Evolutionary conservation across 2,113 vertebrate genomes (phyloP).

Genomic region (Cinclus mexicanus): DNA sequence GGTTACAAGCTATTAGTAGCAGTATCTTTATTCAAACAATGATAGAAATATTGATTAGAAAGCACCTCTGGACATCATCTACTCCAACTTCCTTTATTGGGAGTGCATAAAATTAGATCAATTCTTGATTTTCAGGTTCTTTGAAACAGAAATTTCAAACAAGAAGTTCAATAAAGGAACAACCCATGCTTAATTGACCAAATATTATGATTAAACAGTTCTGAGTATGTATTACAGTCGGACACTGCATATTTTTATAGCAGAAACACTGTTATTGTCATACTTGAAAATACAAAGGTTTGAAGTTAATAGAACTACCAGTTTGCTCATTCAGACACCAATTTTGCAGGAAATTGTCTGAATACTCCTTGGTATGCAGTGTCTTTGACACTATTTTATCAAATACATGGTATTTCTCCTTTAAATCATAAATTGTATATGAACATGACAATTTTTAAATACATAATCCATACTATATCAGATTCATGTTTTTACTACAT

Average conservation of each 20-base stretch:
- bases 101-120: neutral
- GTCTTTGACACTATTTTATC: neutral
- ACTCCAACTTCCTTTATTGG: neutral
- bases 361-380: neutral
- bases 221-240: neutral
- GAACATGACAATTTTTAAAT: neutral
- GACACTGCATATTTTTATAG: neutral
- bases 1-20: neutral
- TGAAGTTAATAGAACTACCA: neutral
- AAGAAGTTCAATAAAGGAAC: neutral
- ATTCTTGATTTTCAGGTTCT: neutral
- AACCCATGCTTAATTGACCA: neutral
- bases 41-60: neutral
- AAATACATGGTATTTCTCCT: neutral
- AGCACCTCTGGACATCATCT: neutral
- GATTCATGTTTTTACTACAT: neutral
- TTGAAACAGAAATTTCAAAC: neutral
- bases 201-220: neutral
- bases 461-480: neutral
- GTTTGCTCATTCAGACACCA: neutral
- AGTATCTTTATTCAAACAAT: neutral
- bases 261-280: neutral
- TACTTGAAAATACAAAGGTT: neutral
- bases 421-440: neutral
- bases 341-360: neutral